These are phyloP conservation scores for Oryzias sinensis DNA, from an alignment of 2,797 vertebrate genomes.

Conservation along the genomic window DNA sequence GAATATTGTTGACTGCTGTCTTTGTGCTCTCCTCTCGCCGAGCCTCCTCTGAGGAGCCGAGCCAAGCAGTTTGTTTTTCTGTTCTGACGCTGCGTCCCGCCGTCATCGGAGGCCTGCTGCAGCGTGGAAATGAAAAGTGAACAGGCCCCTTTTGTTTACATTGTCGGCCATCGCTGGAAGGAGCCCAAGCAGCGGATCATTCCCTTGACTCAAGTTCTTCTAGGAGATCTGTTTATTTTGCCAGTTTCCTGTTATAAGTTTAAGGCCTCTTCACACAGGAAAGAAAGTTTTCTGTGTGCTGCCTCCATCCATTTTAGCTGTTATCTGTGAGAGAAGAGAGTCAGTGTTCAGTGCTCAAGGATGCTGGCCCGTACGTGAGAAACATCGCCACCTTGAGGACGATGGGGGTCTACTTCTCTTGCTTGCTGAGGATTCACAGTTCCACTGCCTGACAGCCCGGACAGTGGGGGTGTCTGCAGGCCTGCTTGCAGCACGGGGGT, in stretches of 20 bases:
- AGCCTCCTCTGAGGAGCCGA: constrained; percentile 61
- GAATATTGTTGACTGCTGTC: constrained; percentile 58
- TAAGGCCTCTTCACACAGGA: constrained; percentile 43
- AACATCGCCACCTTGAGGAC: constrained; percentile 69
- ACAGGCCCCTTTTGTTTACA: constrained; percentile 41
- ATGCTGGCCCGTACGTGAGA: constrained; percentile 37
- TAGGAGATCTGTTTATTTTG: constrained; percentile 52
- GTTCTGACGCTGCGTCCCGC: constrained; percentile 41
- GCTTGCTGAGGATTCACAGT: constrained; percentile 6
- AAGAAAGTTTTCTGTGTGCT: constrained; percentile 30
- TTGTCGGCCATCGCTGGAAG: constrained; percentile 53
- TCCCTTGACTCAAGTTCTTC: constrained; percentile 22
- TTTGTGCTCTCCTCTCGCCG: constrained; percentile 73
- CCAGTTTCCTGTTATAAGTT: constrained; percentile 23
- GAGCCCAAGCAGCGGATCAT: constrained; percentile 50
- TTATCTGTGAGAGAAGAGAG: constrained; percentile 31
- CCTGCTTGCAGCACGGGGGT: constrained; percentile 29
- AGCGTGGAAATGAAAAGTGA: constrained; percentile 39
- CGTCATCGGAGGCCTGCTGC: constrained; percentile 46
- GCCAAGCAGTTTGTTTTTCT: constrained; percentile 78
- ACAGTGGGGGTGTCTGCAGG: constrained; percentile 30
- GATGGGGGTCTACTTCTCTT: constrained; percentile 42
- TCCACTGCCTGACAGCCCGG: constrained; percentile 30
- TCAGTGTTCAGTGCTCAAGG: constrained; percentile 44
- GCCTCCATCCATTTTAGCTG: constrained; percentile 45